A percentile compares a stretch with the other conserved stretches of the same genome.
Evolutionary conservation across 2,888 invertebrate species (phyloP).

Genomic region (Pelosia muscerda): DNA sequence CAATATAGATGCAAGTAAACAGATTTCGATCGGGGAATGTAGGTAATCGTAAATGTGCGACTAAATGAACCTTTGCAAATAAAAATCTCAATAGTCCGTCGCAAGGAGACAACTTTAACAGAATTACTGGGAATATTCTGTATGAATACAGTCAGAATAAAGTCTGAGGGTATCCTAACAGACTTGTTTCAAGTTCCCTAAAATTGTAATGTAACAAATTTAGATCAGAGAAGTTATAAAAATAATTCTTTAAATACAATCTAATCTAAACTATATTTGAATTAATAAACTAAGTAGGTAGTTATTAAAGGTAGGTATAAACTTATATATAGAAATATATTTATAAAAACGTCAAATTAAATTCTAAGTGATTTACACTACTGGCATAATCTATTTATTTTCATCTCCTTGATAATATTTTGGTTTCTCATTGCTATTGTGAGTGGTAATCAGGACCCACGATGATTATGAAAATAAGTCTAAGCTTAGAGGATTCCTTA

Average conservation of each 20-base stretch:
- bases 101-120: slow-evolving; percentile 1
- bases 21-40: neutral
- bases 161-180: neutral
- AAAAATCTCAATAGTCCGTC: neutral
- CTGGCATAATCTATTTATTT: neutral
- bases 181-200: neutral
- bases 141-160: slow-evolving; percentile 1
- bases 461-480: neutral
- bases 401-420: neutral
- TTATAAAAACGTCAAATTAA: slow-evolving; percentile 12
- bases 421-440: slow-evolving; percentile 30
- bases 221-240: neutral
- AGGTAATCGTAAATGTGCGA: neutral
- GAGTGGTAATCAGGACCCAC: neutral
- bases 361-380: neutral
- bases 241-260: neutral
- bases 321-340: too few species aligned
- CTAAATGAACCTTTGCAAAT: neutral
- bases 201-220: neutral
- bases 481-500: neutral
- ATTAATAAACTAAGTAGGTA: too few species aligned
- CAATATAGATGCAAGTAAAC: neutral
- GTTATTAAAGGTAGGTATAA: too few species aligned
- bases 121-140: neutral
- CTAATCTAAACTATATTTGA: neutral